A percentile compares a stretch with the other conserved stretches of the same genome.
Conservation (phyloP, 2,797 vertebrate species). For the Dromococcyx pavoninus region DNA sequence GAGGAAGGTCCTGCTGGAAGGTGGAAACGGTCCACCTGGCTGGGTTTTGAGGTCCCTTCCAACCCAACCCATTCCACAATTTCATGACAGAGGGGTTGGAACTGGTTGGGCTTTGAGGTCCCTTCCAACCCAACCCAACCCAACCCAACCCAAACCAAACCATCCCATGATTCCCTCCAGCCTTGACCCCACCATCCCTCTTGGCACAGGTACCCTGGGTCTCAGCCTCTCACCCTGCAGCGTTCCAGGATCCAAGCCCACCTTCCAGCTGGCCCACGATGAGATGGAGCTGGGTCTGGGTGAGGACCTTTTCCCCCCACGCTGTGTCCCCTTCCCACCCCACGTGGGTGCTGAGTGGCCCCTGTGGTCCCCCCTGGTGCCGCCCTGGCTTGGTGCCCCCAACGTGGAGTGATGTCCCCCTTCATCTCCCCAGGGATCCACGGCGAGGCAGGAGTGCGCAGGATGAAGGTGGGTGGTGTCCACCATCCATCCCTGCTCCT, state of each 20-base stretch:
- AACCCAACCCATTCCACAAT: too few relatives aligned
- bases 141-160: too few relatives aligned
- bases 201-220: conserved; percentile 85
- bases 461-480: conserved; percentile 83
- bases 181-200: background rate
- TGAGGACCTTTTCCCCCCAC: conserved; percentile 72
- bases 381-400: background rate
- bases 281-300: conserved; percentile 93
- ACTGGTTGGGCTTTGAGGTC: too few relatives aligned
- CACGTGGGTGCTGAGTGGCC: fast-evolving
- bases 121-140: too few relatives aligned
- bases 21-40: too few relatives aligned
- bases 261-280: conserved; percentile 85
- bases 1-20: too few relatives aligned
- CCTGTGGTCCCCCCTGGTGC: background rate
- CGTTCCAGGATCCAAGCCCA: conserved; percentile 87
- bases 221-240: conserved; percentile 92
- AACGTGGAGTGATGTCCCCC: background rate
- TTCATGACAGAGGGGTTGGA: too few relatives aligned
- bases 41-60: too few relatives aligned
- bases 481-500: background rate
- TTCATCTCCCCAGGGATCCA: conserved; percentile 84
- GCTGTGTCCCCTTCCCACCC: fast-evolving
- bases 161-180: too few relatives aligned
- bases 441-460: conserved; percentile 89